Base-by-base conservation (phyloP, 2,113 vertebrate species). In the Lathamus discolor region DNA sequence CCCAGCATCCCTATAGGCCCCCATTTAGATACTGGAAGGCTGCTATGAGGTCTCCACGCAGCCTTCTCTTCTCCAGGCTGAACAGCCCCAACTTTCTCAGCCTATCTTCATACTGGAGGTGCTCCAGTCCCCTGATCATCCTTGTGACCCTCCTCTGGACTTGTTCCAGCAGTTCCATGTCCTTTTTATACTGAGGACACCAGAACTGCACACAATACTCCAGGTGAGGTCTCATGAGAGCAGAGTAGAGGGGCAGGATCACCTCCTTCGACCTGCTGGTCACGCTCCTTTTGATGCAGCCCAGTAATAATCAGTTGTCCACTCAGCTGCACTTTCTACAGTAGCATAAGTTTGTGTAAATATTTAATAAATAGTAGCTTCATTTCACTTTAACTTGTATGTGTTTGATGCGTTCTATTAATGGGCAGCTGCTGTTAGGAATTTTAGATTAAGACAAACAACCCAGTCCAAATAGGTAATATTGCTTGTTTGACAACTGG, bases 391-490 rank as follows among this genome's bases (percentile, higher is more conserved):
- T 70, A 68, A 59, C 4, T 80, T 92, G 13, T 43, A 20, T 4
- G 12, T 57, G 13, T 93, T 91, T 4, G 1, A 3, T 52, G 22
- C 79, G 35, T 73, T 82, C 62, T 79, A 6, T 73, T 86, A 95
- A 79, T 7, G 12, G 16, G 48, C 37, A 77, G 25, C 4, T 79
- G 20, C n/a, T 80, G 19, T 66, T 49, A 77, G 25, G 59, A 94
- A 85, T 93, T 91, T 90, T 66, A 92, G n/a, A 90, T 91, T 28
- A 91, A 73, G 62, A 85, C 11, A 83, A 92, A 82, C 10, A 82
- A 29, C 23, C 28, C 35, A 93, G n/a, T 80, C 24, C 63, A 86
- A 73, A 85, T 35, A 66, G 33, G 20, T 49, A 66, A 77, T 62
- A 66, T 62, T 90, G 13, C 23, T 55, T 63, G 20, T 90, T 80